Conservation (phyloP, 30 jellyfish, hydroid and myxozoan species). For the Hydra vulgaris region DNA sequence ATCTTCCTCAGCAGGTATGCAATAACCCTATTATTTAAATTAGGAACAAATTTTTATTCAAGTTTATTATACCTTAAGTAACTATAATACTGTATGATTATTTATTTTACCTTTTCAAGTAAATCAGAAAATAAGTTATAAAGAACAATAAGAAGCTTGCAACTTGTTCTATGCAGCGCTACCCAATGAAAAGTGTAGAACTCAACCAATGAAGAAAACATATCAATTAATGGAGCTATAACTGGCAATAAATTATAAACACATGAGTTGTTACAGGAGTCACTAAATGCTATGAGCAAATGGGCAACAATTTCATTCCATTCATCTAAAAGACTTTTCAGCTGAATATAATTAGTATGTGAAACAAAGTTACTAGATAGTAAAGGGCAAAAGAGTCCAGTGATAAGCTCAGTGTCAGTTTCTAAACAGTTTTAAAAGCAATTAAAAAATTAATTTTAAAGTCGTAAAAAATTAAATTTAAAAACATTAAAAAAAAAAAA, state of each 20-base stretch:
- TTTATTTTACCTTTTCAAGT: conserved; percentile 38
- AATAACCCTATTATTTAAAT: conserved; percentile 53
- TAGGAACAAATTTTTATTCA: neutral
- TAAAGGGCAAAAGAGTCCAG: conserved; percentile 42
- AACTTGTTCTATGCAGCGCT: conserved; percentile 56
- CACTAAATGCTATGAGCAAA: conserved; percentile 11
- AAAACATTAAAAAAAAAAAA: too few relatives aligned
- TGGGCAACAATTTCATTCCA: conserved; percentile 21
- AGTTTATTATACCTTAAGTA: neutral
- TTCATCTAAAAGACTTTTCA: neutral
- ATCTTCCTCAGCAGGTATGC: conserved; percentile 80
- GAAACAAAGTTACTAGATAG: conserved; percentile 39
- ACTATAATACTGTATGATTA: neutral
- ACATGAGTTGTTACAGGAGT: conserved; percentile 7
- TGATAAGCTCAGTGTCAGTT: conserved; percentile 4
- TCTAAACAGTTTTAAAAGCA: too few relatives aligned
- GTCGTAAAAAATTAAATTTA: too few relatives aligned
- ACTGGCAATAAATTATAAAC: neutral
- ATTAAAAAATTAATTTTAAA: too few relatives aligned
- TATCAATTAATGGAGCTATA: conserved; percentile 33
- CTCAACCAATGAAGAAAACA: conserved; percentile 32
- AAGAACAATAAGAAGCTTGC: conserved; percentile 51
- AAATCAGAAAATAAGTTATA: conserved; percentile 68
- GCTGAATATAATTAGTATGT: conserved; percentile 18
- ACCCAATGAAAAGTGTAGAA: conserved; percentile 27